These are phyloP conservation scores for Chaetodon auriga DNA, from an alignment of 2,113 vertebrate species.

Conservation along the genomic window DNA sequence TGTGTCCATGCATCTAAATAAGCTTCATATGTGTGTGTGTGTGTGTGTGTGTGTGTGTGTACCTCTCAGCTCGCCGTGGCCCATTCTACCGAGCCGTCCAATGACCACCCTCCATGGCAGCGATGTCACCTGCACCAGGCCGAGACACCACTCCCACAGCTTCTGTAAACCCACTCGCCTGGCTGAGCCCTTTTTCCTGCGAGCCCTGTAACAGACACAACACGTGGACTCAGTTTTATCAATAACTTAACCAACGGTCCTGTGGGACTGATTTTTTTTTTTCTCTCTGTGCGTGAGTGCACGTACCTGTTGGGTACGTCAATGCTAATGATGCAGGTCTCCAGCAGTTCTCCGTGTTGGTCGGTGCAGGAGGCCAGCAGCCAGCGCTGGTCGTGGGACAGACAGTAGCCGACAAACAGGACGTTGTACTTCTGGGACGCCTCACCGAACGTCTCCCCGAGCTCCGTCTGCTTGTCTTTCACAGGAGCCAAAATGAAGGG, in stretches of 20 bases:
- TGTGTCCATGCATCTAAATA: neutral
- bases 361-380: constrained; percentile 97
- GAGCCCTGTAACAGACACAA: constrained; percentile 84
- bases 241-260: too few species aligned
- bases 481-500: constrained; percentile 97
- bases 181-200: constrained; percentile 98
- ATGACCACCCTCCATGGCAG: constrained; percentile 98
- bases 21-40: neutral
- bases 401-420: constrained; percentile 97
- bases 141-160: constrained; percentile 98
- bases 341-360: constrained; percentile 95
- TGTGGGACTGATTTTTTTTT: neutral
- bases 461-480: constrained; percentile 98
- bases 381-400: constrained; percentile 98
- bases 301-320: constrained; percentile 93
- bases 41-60: constrained; percentile 51
- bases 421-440: constrained; percentile 98
- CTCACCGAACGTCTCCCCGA: constrained; percentile 97
- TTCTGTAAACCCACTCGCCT: constrained; percentile 96
- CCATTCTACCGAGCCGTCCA: constrained; percentile 97
- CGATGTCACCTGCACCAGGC: constrained; percentile 97
- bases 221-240: neutral
- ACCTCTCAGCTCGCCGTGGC: constrained; percentile 98
- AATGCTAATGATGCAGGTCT: constrained; percentile 97
- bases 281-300: rapidly evolving